Base-by-base conservation (phyloP, 2,113 vertebrate species). In the Pedionomus torquatus region DNA sequence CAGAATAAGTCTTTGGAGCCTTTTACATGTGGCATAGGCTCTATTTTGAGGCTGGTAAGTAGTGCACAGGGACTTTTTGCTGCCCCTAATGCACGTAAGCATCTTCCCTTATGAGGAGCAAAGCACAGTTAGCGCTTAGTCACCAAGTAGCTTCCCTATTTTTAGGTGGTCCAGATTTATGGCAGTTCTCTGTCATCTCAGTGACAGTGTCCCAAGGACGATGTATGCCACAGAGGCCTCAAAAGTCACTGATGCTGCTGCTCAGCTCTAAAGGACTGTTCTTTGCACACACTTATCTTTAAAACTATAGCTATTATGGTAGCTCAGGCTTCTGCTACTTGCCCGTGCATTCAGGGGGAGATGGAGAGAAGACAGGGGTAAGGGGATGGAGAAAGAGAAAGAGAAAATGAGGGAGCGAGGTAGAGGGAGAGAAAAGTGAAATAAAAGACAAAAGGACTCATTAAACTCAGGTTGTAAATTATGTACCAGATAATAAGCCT, bases 381-480 rank as follows among this genome's bases (percentile, higher is more conserved):
- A 60, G 30, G 3, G 57, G 6, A 24, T 46, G 52, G 52, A 63
- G 44, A 18, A 41, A 35, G 17, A 69, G 37, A 13, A 39, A n/a
- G 19, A 63, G 37, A 55, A 65, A 66, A 74, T 39, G 24, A 61
- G 10, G 9, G 13, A 69, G 6, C 25, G 46, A 80, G 19, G 37
- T 20, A 74, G 24, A 68, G 4, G 17, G 41, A 79, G 10, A 44
- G 17, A 76, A 49, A 44, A 79, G 24, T n/a, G n/a, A 69, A 52
- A 63, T n/a, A 69, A 60, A 87, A 87, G 15, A 69, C 18, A 49
- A 76, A 83, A 78, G 9, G 17, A 63, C 33, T 86, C 63, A 90
- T 96, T 93, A 95, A 94, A 93, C 57, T 77, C 28, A 44, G 25
- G 39, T 12, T 90, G 68, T 35, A 91, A 90, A 94, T 91, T 51